A percentile compares a stretch with the other conserved stretches of the same genome.
Evolutionary conservation across 2,888 invertebrate species (phyloP).

Genomic region (Pasiphila rectangulata): DNA sequence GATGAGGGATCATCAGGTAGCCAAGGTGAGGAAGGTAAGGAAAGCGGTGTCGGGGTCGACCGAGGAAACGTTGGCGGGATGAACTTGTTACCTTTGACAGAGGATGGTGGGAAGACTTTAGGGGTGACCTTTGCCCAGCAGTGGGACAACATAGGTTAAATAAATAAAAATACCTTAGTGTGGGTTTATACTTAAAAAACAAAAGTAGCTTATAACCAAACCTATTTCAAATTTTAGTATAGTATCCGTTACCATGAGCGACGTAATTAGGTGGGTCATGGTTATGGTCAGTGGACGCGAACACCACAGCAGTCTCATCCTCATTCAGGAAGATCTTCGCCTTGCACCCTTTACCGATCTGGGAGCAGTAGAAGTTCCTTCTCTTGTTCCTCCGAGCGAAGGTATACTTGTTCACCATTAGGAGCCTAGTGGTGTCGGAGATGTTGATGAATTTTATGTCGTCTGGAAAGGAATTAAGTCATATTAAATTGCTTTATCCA

Average conservation of each 20-base stretch:
- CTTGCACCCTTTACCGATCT: conserved; percentile 43
- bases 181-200: no score
- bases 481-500: no score
- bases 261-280: conserved; percentile 25
- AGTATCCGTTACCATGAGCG: conserved; percentile 8
- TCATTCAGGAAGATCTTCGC: conserved; percentile 39
- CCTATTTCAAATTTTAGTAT: conserved; percentile 3
- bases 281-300: conserved; percentile 31
- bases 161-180: no score
- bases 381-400: conserved; percentile 40
- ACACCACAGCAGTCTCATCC: conserved; percentile 29
- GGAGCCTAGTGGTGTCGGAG: conserved; percentile 33
- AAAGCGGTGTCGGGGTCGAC: no score
- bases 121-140: no score
- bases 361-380: conserved; percentile 49
- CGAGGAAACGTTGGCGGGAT: no score
- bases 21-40: no score
- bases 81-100: no score
- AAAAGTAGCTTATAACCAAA: background rate
- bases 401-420: conserved; percentile 47
- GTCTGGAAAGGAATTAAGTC: conserved; percentile 26
- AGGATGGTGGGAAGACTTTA: no score
- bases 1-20: no score
- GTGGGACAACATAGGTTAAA: no score
- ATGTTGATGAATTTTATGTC: conserved; percentile 39